These are phyloP conservation scores for Lithobates pipiens DNA, from an alignment of 2,797 vertebrate genomes.

Conservation along the genomic window DNA sequence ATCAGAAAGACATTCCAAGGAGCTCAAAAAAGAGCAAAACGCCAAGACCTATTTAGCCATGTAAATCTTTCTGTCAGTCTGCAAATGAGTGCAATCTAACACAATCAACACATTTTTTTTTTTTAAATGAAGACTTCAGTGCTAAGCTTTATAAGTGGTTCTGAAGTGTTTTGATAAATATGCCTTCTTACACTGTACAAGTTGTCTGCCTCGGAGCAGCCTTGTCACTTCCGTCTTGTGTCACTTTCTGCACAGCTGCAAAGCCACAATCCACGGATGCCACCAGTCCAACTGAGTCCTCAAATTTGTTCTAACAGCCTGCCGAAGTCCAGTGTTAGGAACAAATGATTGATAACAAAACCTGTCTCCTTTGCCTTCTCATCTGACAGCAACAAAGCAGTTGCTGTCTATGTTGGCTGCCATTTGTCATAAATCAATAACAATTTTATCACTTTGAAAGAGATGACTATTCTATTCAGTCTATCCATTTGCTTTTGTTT, in stretches of 20 bases:
- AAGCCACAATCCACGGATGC: constrained; percentile 67
- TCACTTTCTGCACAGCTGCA: constrained; percentile 71
- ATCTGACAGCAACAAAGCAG: constrained; percentile 89
- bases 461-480: constrained; percentile 75
- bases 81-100: constrained; percentile 59
- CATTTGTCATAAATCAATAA: constrained; percentile 94
- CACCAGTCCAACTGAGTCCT: constrained; percentile 75
- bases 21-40: constrained; percentile 48
- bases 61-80: constrained; percentile 59
- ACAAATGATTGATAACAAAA: constrained; percentile 91
- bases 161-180: constrained; percentile 69
- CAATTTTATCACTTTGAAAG: constrained; percentile 85
- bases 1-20: constrained; percentile 28
- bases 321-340: constrained; percentile 73
- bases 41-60: constrained; percentile 53
- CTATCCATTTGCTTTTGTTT: constrained; percentile 77
- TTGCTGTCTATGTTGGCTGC: constrained; percentile 80
- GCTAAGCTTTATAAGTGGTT: constrained; percentile 60
- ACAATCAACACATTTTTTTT: constrained; percentile 54
- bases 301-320: constrained; percentile 77
- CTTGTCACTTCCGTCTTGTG: constrained; percentile 29
- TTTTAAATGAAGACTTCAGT: constrained; percentile 60
- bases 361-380: constrained; percentile 85
- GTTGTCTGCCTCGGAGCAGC: constrained; percentile 59
- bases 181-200: constrained; percentile 66